phyloP scores from a whole-genome alignment of 92 coral and sea anemone genomes.

The Scolanthus callimorphus region DNA sequence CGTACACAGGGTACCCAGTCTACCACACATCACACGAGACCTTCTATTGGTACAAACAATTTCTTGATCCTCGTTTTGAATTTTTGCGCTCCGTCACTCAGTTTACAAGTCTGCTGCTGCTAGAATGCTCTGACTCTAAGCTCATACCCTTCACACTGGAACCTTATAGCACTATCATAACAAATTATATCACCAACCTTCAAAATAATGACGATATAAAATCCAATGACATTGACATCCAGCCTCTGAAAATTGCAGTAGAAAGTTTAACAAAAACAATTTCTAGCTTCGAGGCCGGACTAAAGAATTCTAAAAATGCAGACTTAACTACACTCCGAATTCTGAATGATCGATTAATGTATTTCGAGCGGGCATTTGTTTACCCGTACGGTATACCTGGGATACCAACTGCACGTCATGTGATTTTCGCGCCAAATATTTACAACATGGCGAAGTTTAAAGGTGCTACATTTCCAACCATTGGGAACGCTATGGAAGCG shows the following conservation, averaged over 20 bases:
- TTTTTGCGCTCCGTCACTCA: slow-evolving; percentile 65
- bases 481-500: slow-evolving; percentile 20
- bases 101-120: slow-evolving; percentile 44
- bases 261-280: slow-evolving; percentile 35
- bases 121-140: slow-evolving; percentile 36
- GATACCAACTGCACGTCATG: slow-evolving; percentile 31
- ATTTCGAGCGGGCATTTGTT: slow-evolving; percentile 69
- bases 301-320: not conserved
- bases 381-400: slow-evolving; percentile 15
- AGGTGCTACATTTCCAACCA: slow-evolving; percentile 17
- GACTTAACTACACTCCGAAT: slow-evolving; percentile 33
- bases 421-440: slow-evolving; percentile 36
- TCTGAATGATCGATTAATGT: slow-evolving; percentile 62
- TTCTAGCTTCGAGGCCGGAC: slow-evolving; percentile 35
- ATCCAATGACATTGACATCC: slow-evolving; percentile 22
- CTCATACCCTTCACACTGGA: slow-evolving; percentile 63
- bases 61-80: slow-evolving; percentile 69
- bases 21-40: slow-evolving; percentile 73
- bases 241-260: slow-evolving; percentile 43
- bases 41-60: slow-evolving; percentile 61
- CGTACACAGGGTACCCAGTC: slow-evolving; percentile 67
- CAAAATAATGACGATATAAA: slow-evolving; percentile 6
- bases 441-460: slow-evolving; percentile 39
- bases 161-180: slow-evolving; percentile 37
- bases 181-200: slow-evolving; percentile 5